These are phyloP conservation scores for Apoda limacodes DNA, from an alignment of 2,888 invertebrate species.

Conservation along the genomic window DNA sequence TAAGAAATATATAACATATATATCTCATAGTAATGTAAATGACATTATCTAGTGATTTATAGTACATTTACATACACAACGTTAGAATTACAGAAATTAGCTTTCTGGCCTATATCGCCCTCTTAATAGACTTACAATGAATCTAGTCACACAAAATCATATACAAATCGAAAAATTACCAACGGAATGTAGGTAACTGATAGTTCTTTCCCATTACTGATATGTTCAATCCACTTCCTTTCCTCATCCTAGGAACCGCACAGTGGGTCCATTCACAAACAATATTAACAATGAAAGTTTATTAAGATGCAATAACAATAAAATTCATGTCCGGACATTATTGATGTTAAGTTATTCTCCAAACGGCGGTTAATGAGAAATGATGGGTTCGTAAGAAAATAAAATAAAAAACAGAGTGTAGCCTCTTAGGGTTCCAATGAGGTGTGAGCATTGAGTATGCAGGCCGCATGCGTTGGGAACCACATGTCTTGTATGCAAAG, in stretches of 20 bases:
- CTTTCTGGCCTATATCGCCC: too few relatives aligned
- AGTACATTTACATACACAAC: too few relatives aligned
- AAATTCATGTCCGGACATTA: constrained; percentile 69
- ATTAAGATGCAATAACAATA: constrained; percentile 70
- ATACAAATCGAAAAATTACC: too few relatives aligned
- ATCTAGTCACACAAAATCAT: too few relatives aligned
- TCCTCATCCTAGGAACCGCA: constrained; percentile 50
- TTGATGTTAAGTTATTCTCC: constrained; percentile 65
- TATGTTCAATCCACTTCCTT: too few relatives aligned
- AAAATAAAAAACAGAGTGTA: constrained; percentile 57
- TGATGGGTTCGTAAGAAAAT: constrained; percentile 69
- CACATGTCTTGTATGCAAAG: constrained; percentile 61
- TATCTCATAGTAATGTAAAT: too few relatives aligned
- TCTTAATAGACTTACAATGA: too few relatives aligned
- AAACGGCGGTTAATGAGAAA: constrained; percentile 69
- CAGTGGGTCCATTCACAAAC: constrained; percentile 39
- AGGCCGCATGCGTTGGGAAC: constrained; percentile 47
- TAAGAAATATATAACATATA: too few relatives aligned
- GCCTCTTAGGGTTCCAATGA: constrained; percentile 42
- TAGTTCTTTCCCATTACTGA: too few relatives aligned
- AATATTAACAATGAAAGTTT: constrained; percentile 53
- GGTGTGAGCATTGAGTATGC: constrained; percentile 50
- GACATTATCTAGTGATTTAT: too few relatives aligned
- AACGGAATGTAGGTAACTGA: too few relatives aligned
- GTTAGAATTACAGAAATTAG: too few relatives aligned